phyloP scores from a whole-genome alignment of 2,888 invertebrate genomes.

The Megamerina dolium region DNA sequence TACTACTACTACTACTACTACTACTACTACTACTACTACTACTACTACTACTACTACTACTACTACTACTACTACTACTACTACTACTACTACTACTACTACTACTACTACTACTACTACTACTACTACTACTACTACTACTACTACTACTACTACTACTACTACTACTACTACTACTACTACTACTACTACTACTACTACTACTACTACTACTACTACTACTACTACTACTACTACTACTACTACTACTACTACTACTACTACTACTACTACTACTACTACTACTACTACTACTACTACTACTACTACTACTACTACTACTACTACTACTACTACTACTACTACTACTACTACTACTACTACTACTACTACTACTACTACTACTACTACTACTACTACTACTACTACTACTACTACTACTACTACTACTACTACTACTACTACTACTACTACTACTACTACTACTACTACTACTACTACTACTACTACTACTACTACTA shows the following conservation, averaged over 20 bases:
- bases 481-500: conserved; percentile 4
- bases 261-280: conserved; percentile 3
- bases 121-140: no score
- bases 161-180: conserved; percentile 1
- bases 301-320: conserved; percentile 4
- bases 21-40: no score
- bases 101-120: no score
- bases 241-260: conserved; percentile 4
- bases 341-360: conserved; percentile 3
- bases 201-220: conserved; percentile 4
- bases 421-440: conserved; percentile 4
- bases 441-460: conserved; percentile 3
- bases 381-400: conserved; percentile 4
- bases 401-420: conserved; percentile 1
- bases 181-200: conserved; percentile 4
- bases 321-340: conserved; percentile 3
- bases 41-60: no score
- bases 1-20: no score
- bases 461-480: conserved; percentile 2
- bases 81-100: no score
- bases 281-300: conserved; percentile 3
- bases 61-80: no score
- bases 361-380: conserved; percentile 4
- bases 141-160: conserved; percentile 2
- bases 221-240: conserved; percentile 3